Percentiles rank a stretch among this genome's conserved stretches.
Evolutionary conservation across 2,797 vertebrate genomes (phyloP).

Genomic region (Ciconia nigra): DNA sequence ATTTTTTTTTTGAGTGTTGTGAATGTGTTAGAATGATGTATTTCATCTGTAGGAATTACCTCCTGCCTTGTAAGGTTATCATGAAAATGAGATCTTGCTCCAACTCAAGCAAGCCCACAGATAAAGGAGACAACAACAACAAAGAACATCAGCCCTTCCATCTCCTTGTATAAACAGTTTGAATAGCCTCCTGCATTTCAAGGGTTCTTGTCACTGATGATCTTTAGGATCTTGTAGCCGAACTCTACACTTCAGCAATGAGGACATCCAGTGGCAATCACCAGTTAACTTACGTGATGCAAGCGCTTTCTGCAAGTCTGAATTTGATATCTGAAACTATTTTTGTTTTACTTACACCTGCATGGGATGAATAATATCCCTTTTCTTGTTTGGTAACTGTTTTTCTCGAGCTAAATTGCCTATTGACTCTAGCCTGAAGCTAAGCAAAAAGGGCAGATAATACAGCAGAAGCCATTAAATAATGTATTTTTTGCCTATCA

Average conservation of each 20-base stretch:
- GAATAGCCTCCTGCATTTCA: slow-evolving; percentile 41
- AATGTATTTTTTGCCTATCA: slow-evolving; percentile 32
- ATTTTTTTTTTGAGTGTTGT: not conserved
- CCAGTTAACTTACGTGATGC: not conserved
- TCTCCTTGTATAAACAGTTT: slow-evolving; percentile 21
- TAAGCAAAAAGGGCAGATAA: slow-evolving; percentile 45
- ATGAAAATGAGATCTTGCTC: slow-evolving; percentile 35
- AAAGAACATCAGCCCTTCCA: slow-evolving; percentile 25
- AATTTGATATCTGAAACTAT: slow-evolving; percentile 25
- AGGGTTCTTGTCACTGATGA: slow-evolving; percentile 45
- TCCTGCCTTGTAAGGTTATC: slow-evolving; percentile 26
- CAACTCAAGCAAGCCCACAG: slow-evolving; percentile 7
- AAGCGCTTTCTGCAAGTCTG: not conserved
- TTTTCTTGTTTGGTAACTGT: slow-evolving; percentile 35
- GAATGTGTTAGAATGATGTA: slow-evolving; percentile 9
- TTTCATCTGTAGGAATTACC: slow-evolving; percentile 44
- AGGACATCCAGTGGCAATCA: slow-evolving; percentile 67
- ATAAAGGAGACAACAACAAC: slow-evolving; percentile 46
- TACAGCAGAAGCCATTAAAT: slow-evolving; percentile 44
- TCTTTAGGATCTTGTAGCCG: slow-evolving; percentile 43
- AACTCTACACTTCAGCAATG: slow-evolving; percentile 64
- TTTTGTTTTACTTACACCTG: slow-evolving; percentile 33
- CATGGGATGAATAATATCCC: slow-evolving; percentile 9
- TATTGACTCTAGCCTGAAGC: slow-evolving; percentile 56
- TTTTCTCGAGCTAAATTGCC: slow-evolving; percentile 41